These are phyloP conservation scores for Crotalus tigris DNA, from an alignment of 2,113 vertebrate species.

Conservation along the genomic window DNA sequence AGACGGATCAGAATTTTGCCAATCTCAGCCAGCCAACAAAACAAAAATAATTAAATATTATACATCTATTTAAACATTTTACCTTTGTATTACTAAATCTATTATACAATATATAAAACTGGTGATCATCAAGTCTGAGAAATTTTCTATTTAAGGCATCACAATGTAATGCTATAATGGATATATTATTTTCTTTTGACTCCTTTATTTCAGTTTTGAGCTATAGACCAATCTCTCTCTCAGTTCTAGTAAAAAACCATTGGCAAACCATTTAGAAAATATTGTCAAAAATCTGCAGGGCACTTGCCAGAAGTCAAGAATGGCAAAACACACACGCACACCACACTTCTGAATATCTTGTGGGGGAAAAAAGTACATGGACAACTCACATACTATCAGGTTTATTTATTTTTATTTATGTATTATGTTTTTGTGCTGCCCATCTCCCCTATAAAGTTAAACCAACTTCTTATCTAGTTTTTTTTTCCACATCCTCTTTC, in stretches of 20 bases:
- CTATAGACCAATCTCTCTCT: not conserved
- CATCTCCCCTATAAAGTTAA: too few relatives aligned
- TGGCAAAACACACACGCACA: too few relatives aligned
- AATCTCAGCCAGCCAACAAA: not conserved
- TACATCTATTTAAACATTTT: not conserved
- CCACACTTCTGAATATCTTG: not conserved
- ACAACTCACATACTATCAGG: too few relatives aligned
- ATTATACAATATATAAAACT: not conserved
- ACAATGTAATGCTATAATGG: too few relatives aligned
- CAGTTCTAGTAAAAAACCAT: not conserved
- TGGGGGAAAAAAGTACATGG: not conserved
- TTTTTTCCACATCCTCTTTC: not conserved
- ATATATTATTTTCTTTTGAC: not conserved
- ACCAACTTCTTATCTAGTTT: too few relatives aligned
- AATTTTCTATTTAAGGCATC: not conserved
- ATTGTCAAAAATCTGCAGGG: too few relatives aligned
- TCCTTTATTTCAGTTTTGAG: not conserved
- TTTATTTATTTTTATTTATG: too few relatives aligned
- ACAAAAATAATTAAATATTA: not conserved
- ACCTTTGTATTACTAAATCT: not conserved
- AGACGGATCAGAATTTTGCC: not conserved
- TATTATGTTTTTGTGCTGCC: too few relatives aligned
- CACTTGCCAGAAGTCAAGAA: too few relatives aligned
- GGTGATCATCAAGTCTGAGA: not conserved
- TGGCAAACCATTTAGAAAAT: too few relatives aligned